A percentile compares a stretch with the other conserved stretches of the same genome.
Evolutionary conservation across 2,888 invertebrate species (phyloP).

Genomic region (Glyphotaelius pellucidus): DNA sequence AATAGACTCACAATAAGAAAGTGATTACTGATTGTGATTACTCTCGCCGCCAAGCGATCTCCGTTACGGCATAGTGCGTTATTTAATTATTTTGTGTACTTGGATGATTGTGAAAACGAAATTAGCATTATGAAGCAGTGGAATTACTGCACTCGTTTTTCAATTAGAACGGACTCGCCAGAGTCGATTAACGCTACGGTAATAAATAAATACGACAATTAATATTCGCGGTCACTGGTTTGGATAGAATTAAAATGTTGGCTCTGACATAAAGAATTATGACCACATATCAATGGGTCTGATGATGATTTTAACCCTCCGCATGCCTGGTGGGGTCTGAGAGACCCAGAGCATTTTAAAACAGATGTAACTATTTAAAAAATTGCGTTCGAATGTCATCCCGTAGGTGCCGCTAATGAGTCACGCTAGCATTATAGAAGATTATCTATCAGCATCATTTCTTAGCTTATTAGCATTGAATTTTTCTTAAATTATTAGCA

Average conservation of each 20-base stretch:
- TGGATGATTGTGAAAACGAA: conserved; percentile 41
- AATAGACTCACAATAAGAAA: conserved; percentile 29
- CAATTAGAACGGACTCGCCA: neutral
- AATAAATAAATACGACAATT: neutral
- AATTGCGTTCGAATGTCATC: no score
- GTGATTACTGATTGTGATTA: conserved; percentile 3
- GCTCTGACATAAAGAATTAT: neutral
- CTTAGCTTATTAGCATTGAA: no score
- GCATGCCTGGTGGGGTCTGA: no score
- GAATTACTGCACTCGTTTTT: neutral
- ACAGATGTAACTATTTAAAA: no score
- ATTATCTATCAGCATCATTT: no score
- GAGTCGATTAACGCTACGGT: neutral
- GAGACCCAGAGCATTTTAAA: no score
- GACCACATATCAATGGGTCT: neutral
- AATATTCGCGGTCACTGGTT: neutral
- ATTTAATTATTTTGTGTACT: conserved; percentile 32
- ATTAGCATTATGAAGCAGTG: conserved; percentile 4
- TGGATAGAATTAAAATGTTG: neutral
- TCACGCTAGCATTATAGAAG: no score
- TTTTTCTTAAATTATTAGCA: no score
- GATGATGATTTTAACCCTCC: neutral
- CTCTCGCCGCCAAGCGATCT: conserved; percentile 27
- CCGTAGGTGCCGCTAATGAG: no score
- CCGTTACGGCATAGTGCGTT: conserved; percentile 45